Evolutionary conservation across 2,797 vertebrate species (phyloP).

Genomic region (Anableps anableps): DNA sequence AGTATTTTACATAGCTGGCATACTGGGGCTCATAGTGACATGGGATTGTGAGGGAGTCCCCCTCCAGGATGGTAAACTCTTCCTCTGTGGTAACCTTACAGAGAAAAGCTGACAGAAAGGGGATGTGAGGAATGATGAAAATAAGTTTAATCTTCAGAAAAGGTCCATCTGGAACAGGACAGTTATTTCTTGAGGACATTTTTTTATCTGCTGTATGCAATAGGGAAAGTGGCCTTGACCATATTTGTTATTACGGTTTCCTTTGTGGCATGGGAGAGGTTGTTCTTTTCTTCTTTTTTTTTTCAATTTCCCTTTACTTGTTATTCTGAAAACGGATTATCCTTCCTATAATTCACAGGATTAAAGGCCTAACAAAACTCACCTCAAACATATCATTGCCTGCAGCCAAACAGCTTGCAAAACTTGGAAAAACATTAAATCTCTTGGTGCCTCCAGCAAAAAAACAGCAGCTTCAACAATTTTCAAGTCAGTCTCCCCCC

Average conservation of each 20-base stretch:
- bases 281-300: conserved; percentile 1
- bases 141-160: conserved; percentile 8
- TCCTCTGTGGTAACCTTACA: conserved; percentile 55
- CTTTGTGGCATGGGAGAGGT: conserved; percentile 15
- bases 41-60: conserved; percentile 65
- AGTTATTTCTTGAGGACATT: conserved; percentile 5
- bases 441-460: conserved; percentile 1
- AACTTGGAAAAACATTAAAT: conserved; percentile 35
- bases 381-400: conserved; percentile 51
- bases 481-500: conserved; percentile 20
- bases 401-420: conserved; percentile 37
- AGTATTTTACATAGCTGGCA: conserved; percentile 78
- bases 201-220: conserved; percentile 19
- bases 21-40: conserved; percentile 79
- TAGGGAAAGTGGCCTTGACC: conserved; percentile 13
- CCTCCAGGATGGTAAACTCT: conserved; percentile 67
- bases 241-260: conserved; percentile 39
- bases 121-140: conserved; percentile 20
- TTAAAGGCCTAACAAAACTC: conserved; percentile 56
- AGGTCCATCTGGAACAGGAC: conserved; percentile 7
- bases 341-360: conserved; percentile 26
- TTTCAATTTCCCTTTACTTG: conserved; percentile 19
- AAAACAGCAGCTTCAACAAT: conserved; percentile 31
- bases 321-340: conserved; percentile 51
- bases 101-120: conserved; percentile 48